Evolutionary conservation across 2,888 invertebrate species (phyloP), one percentile per base, ranked within the genome.

Genomic region (Colostygia pectinataria): DNA sequence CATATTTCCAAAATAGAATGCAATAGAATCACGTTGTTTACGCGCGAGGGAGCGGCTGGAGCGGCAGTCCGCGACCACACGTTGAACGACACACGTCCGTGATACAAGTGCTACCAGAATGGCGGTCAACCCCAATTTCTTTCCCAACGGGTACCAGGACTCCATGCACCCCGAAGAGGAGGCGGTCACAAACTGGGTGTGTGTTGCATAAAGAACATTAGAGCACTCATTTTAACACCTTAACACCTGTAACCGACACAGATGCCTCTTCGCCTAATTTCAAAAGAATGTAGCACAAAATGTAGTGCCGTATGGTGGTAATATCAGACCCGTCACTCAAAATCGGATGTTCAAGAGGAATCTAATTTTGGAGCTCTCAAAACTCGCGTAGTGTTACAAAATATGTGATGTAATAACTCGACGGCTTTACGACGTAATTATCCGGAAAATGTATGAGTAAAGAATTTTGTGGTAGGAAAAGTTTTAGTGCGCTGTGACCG

Each of bases 161-260:
- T 80, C 88, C 61, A 85, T 82, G 81, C 89, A 90, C 72, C 89
- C 81, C 55, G 92, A 92, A 56, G 92, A 92, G 58, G 92, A 92
- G 77, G 88, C 88, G 51, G 92, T 92, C 68, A 81, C 85, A 66
- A 92, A 91, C 71, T 92, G 92, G 92, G 92, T 92, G 91, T 83
- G 91, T 90, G n/a, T n/a, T n/a, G n/a, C n/a, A n/a, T n/a, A n/a
- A n/a, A n/a, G n/a, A n/a, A n/a, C n/a, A n/a, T n/a, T n/a, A n/a
- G n/a, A n/a, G 73, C 66, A 48, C 58, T 59, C 55, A 43, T 54
- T 46, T 41, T 56, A 55, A 55, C 43, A 58, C 36, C 44, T 40
- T 64, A 46, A 54, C 45, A 55, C 46, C 41, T 34, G 39, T 42
- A 40, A 42, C 47, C 33, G 14, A 36, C 1, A 33, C 25, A n/a